Evolutionary conservation across 2,888 invertebrate genomes (phyloP).

Genomic region (Rugalucina vietnamica): DNA sequence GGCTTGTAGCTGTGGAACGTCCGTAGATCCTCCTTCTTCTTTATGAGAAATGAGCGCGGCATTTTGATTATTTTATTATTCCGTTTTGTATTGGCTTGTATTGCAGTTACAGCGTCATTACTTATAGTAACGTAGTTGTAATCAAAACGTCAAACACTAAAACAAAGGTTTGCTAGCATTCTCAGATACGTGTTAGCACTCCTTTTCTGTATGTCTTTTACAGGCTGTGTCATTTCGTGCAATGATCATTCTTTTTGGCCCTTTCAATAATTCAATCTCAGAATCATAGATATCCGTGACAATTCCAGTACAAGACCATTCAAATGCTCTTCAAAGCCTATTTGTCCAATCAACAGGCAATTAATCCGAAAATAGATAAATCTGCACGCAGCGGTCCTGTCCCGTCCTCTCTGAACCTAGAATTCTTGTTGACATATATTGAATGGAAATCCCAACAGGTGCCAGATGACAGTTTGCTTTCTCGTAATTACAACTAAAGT

Average conservation of each 20-base stretch:
- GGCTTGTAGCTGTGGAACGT: conserved; percentile 71
- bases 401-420: neutral
- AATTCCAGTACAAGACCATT: too few relatives aligned
- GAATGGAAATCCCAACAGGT: neutral
- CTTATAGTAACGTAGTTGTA: too few relatives aligned
- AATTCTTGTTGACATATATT: conserved; percentile 4
- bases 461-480: neutral
- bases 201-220: too few relatives aligned
- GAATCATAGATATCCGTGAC: too few relatives aligned
- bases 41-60: conserved; percentile 80
- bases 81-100: too few relatives aligned
- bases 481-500: neutral
- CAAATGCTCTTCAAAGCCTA: neutral
- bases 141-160: too few relatives aligned
- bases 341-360: conserved; percentile 1
- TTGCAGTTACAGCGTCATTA: too few relatives aligned
- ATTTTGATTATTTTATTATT: conserved; percentile 54
- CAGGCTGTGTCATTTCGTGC: too few relatives aligned
- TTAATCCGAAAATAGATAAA: neutral
- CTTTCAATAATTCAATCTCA: too few relatives aligned
- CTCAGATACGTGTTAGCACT: too few relatives aligned
- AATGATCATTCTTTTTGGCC: too few relatives aligned
- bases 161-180: too few relatives aligned
- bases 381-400: neutral
- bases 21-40: conserved; percentile 70